phyloP scores from a whole-genome alignment of 2,113 vertebrate genomes.

The Tupaia chinensis region DNA sequence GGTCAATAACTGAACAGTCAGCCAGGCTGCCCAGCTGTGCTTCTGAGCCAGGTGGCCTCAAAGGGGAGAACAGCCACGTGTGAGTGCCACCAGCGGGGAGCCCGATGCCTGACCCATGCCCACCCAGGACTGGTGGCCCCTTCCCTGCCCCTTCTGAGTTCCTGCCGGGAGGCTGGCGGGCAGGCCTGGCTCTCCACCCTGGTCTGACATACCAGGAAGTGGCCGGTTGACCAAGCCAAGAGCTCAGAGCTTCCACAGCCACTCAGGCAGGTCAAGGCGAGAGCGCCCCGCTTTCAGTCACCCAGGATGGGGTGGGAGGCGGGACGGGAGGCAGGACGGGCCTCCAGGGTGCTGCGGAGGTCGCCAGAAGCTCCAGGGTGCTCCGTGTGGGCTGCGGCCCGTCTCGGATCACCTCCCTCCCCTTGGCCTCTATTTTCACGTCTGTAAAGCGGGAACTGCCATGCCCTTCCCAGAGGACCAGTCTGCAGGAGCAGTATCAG shows the following conservation, averaged over 20 bases:
- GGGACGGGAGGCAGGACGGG: accelerated
- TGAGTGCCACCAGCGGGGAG: neutral
- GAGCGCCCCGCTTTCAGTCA: accelerated
- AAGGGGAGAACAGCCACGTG: neutral
- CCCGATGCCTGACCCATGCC: too few relatives aligned
- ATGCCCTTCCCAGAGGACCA: neutral
- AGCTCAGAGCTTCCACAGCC: neutral
- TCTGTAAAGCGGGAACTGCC: neutral
- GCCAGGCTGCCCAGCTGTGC: neutral
- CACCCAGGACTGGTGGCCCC: accelerated
- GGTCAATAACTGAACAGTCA: neutral
- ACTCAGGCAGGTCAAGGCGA: neutral
- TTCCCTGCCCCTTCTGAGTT: neutral
- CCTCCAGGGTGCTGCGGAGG: neutral
- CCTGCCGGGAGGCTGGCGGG: neutral
- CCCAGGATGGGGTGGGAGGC: accelerated
- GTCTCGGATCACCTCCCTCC: accelerated
- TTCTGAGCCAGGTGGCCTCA: neutral
- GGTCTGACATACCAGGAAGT: neutral
- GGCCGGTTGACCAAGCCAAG: neutral
- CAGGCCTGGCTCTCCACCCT: neutral
- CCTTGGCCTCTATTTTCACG: neutral
- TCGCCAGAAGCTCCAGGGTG: neutral
- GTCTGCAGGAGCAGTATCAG: too few relatives aligned
- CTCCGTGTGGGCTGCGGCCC: neutral